phyloP scores from a whole-genome alignment of 1,140 invertebrate species.

The Campoletis sonorensis region DNA sequence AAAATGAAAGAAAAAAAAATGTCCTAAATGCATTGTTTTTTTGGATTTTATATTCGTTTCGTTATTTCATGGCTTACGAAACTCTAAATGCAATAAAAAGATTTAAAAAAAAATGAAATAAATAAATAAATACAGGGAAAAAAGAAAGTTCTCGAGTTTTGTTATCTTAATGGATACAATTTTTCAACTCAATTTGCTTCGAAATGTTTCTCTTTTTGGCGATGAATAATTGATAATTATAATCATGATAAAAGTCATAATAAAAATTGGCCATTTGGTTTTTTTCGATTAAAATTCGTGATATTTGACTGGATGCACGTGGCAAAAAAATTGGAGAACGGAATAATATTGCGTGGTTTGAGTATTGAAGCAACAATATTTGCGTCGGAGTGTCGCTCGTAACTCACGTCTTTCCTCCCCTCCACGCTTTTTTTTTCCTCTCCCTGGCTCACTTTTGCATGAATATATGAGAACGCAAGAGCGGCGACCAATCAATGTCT shows the following conservation, averaged over 20 bases:
- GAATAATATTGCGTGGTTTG: not conserved
- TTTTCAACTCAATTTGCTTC: too few species aligned
- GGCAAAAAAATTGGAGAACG: not conserved
- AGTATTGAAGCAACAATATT: constrained; percentile 9
- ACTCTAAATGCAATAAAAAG: not conserved
- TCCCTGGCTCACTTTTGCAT: not conserved
- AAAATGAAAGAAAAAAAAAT: too few species aligned
- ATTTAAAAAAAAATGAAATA: not conserved
- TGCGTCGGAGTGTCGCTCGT: constrained; percentile 28
- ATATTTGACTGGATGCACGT: constrained; percentile 34
- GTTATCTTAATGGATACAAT: too few species aligned
- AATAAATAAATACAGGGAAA: too few species aligned
- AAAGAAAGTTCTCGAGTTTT: too few species aligned
- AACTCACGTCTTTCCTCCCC: constrained; percentile 44
- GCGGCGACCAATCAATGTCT: constrained; percentile 69
- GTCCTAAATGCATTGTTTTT: too few species aligned
- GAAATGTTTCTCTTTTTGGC: too few species aligned
- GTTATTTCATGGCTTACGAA: too few species aligned
- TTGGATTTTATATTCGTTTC: too few species aligned
- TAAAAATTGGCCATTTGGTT: too few species aligned
- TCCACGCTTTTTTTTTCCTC: not conserved
- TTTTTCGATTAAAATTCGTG: not conserved
- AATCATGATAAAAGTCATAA: too few species aligned
- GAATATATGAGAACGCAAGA: constrained; percentile 16
- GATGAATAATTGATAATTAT: too few species aligned